Evolutionary conservation across 64 coral and sea anemone genomes (phyloP).

Genomic region (Cladopsammia gracilis): DNA sequence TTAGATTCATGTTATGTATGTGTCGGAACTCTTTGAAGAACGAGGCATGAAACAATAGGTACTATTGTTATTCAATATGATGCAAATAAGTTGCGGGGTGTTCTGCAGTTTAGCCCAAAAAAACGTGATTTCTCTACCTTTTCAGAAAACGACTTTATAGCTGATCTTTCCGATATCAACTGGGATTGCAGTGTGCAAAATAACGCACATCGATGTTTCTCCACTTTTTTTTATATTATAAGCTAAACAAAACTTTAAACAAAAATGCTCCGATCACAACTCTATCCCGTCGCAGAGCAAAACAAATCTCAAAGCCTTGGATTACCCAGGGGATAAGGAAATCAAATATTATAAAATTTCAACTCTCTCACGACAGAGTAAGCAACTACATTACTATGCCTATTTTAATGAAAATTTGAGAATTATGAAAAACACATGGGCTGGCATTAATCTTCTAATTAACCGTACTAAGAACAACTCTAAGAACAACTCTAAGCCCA

Average conservation of each 20-base stretch:
- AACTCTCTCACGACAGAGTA: slow-evolving; percentile 27
- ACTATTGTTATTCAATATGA: too few relatives aligned
- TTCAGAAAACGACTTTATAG: too few relatives aligned
- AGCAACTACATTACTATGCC: slow-evolving; percentile 27
- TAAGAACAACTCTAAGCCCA: neutral
- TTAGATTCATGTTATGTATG: too few relatives aligned
- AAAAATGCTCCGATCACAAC: slow-evolving; percentile 47
- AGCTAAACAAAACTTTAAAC: slow-evolving; percentile 43
- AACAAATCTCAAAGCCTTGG: slow-evolving; percentile 35
- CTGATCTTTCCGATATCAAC: neutral
- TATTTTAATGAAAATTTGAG: slow-evolving; percentile 51
- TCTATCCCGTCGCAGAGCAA: neutral
- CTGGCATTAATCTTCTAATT: slow-evolving; percentile 29
- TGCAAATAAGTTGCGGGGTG: too few relatives aligned
- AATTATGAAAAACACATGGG: slow-evolving; percentile 67
- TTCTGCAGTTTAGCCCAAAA: too few relatives aligned
- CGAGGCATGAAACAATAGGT: too few relatives aligned
- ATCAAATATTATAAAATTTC: slow-evolving; percentile 36
- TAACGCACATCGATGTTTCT: slow-evolving; percentile 5
- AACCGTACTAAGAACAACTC: neutral
- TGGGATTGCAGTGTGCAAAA: neutral
- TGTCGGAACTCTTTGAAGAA: too few relatives aligned
- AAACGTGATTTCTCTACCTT: too few relatives aligned
- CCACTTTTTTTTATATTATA: slow-evolving; percentile 1
- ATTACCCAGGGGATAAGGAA: slow-evolving; percentile 28